A percentile compares a stretch with the other conserved stretches of the same genome.
phyloP scores from a whole-genome alignment of 2,888 invertebrate genomes.

The Anoncus sp. region DNA sequence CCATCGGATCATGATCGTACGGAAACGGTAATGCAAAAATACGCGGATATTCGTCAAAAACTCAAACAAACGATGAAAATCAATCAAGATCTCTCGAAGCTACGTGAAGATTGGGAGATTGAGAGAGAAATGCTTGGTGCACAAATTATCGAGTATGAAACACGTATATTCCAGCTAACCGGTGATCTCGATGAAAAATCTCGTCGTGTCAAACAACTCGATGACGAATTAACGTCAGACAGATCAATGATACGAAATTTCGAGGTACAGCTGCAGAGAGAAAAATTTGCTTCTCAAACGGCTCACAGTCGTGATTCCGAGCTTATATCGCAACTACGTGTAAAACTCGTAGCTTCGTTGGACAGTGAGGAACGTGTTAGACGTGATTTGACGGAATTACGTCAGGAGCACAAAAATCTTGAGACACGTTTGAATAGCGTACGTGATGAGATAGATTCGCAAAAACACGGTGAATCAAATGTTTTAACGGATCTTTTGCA shows the following conservation, averaged over 20 bases:
- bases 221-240: constrained; percentile 76
- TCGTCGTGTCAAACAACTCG: constrained; percentile 72
- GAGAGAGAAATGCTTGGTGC: constrained; percentile 77
- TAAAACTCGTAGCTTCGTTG: constrained; percentile 86
- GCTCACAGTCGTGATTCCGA: constrained; percentile 76
- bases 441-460: constrained; percentile 70
- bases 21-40: constrained; percentile 70
- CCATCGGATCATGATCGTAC: constrained; percentile 67
- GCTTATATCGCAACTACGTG: constrained; percentile 75
- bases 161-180: constrained; percentile 78
- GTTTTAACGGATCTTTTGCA: constrained; percentile 67
- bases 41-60: constrained; percentile 66
- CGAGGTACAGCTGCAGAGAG: constrained; percentile 75
- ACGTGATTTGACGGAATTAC: constrained; percentile 85
- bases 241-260: constrained; percentile 73
- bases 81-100: constrained; percentile 75
- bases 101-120: constrained; percentile 78
- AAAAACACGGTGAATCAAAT: constrained; percentile 58
- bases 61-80: constrained; percentile 73
- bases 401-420: constrained; percentile 84
- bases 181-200: constrained; percentile 76
- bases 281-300: constrained; percentile 69
- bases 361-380: constrained; percentile 87
- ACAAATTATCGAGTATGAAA: constrained; percentile 79
- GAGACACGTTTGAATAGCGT: constrained; percentile 80